These are phyloP conservation scores for Dolomedes plantarius DNA, from an alignment of 2,888 invertebrate genomes.

Conservation along the genomic window DNA sequence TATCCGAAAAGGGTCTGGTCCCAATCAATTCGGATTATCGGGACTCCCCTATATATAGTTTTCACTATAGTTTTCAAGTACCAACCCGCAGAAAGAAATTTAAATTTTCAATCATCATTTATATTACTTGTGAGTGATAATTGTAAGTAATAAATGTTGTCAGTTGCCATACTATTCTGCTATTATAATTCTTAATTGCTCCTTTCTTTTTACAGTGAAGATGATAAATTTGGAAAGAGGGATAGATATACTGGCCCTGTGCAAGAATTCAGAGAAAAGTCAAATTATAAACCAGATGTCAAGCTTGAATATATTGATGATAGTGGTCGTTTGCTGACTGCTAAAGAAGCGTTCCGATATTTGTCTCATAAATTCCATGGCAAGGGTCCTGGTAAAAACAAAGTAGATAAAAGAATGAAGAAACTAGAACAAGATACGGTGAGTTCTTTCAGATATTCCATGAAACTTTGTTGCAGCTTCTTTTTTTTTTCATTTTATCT, in stretches of 20 bases:
- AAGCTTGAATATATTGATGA: constrained; percentile 98
- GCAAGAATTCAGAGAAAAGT: constrained; percentile 93
- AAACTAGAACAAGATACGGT: constrained; percentile 95
- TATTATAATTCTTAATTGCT: too few relatives aligned
- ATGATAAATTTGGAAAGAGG: constrained; percentile 82
- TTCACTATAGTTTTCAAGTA: too few relatives aligned
- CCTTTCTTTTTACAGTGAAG: constrained; percentile 81
- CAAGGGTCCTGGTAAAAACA: constrained; percentile 99
- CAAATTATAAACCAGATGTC: constrained; percentile 92
- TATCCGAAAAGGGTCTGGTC: too few relatives aligned
- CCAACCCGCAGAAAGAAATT: too few relatives aligned
- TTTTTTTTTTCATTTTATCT: too few relatives aligned
- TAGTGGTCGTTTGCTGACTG: constrained; percentile 91
- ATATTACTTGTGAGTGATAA: too few relatives aligned
- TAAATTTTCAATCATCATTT: too few relatives aligned
- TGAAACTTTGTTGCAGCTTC: too few relatives aligned
- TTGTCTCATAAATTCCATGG: constrained; percentile 99
- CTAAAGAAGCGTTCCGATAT: constrained; percentile 93
- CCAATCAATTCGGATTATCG: too few relatives aligned
- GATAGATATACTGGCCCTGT: constrained; percentile 87
- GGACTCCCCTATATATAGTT: too few relatives aligned
- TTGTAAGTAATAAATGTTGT: too few relatives aligned
- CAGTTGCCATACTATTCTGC: too few relatives aligned
- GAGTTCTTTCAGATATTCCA: constrained; percentile 74
- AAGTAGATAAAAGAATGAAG: constrained; percentile 95